Base-by-base conservation (phyloP, 2,888 invertebrate species). In the Thecophora atra region DNA sequence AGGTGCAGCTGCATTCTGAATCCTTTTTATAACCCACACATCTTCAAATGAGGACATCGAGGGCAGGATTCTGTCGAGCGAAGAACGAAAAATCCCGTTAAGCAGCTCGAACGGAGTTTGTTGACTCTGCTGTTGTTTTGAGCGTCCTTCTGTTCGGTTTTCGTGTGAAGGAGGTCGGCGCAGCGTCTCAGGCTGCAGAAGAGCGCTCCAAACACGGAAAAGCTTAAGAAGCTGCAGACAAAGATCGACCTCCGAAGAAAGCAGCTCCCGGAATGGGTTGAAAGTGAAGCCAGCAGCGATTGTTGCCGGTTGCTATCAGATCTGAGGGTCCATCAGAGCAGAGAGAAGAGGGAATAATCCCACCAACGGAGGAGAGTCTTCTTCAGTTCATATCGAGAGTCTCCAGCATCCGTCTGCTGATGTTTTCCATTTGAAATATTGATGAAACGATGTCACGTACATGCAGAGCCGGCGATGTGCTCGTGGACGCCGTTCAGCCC, bases 151-250 rank as follows among this genome's bases (percentile, higher is more conserved):
- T 78, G 74, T 77, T 82, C 78, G 81, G 79, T 79, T 82, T 82
- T 80, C 80, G 82, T 81, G 82, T 82, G 81, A 82, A 82, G 82
- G 81, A 80, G 81, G 83, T 80, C 79, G 82, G 80, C n/a, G 79
- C 79, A 70, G 56, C 56, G 28, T 58, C 56, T 24, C 69, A 66
- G 5, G 56, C 65, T 72, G 62, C n/a, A 15, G 37, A 21, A 30
- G 28, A 21, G 37, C 54, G n/a, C 37, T 56, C 11, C 37, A 56
- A 67, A 67, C 15, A 24, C n/a, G 54, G 24, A 21, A 51, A 26
- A 51, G 7, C 30, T n/a, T 26, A 52, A 28, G 52, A n/a, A 52
- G 11, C 6, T n/a, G n/a, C n/a, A 17, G n/a, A 37, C 37, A 37
- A 19, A 13, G 4, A 52, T 11, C 15, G 47, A n/a, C 15, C 47